These are phyloP conservation scores for Hydraecia micacea DNA, from an alignment of 2,888 invertebrate genomes.

Conservation along the genomic window DNA sequence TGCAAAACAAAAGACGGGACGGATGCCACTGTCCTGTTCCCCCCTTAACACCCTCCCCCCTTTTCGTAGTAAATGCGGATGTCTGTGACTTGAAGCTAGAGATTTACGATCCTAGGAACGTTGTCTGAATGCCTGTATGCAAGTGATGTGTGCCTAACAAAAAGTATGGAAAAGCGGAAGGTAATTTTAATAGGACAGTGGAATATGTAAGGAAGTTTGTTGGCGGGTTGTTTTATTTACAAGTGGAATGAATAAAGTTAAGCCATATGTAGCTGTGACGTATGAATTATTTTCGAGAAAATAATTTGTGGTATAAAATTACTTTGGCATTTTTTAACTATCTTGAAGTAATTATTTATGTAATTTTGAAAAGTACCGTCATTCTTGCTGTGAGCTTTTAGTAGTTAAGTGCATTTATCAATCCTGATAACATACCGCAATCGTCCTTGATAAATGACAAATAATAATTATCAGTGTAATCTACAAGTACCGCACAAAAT, in stretches of 20 bases:
- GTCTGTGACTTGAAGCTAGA: constrained; percentile 66
- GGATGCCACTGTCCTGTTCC: constrained; percentile 63
- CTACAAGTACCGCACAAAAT: constrained; percentile 17
- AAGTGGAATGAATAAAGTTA: constrained; percentile 16
- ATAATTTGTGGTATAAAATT: background rate
- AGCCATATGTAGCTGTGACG: background rate
- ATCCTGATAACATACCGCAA: constrained; percentile 13
- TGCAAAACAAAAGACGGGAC: constrained; percentile 80
- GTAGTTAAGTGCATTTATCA: background rate
- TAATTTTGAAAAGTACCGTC: background rate
- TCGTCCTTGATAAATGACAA: constrained; percentile 17
- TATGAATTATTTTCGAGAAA: background rate
- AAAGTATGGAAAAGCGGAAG: constrained; percentile 57
- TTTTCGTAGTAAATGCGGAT: constrained; percentile 64
- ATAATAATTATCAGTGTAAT: constrained; percentile 1
- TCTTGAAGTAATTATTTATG: background rate
- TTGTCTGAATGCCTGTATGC: constrained; percentile 60
- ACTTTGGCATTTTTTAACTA: background rate
- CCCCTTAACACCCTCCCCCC: constrained; percentile 38
- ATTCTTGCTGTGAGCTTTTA: background rate
- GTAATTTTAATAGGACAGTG: constrained; percentile 56
- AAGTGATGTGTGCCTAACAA: constrained; percentile 60
- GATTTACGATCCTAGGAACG: constrained; percentile 65
- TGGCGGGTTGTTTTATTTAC: constrained; percentile 26
- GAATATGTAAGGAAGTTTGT: constrained; percentile 41